Base-by-base conservation (phyloP, 2,888 invertebrate genomes). In the Gonocerus acuteangulatus region DNA sequence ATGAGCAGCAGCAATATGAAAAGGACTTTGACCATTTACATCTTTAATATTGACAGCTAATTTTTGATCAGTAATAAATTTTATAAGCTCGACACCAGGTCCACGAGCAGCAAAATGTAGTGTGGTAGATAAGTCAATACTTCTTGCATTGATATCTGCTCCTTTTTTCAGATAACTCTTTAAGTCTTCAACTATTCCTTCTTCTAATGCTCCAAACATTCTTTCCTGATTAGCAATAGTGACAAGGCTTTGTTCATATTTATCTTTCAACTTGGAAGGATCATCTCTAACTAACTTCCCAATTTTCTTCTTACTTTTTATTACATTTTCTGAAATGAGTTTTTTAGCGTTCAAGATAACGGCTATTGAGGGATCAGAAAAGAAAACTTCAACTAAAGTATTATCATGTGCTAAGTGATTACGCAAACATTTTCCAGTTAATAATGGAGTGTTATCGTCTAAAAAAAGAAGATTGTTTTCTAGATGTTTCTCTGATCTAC, bases 391-490 rank as follows among this genome's bases (percentile, higher is more conserved):
- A 32, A 59, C 34, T 45, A 69, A 21, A 7, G 57, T 15, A 49
- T 67, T 66, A 52, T 61, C 62, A 39, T 69, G 67, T 2, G 67
- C 67, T 34, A 68, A 65, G 58, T 69, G 65, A 48, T 69, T 68
- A n/a, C 68, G 66, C 13, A 70, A 63, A 62, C 34, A 57, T 60
- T 67, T 65, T 23, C 69, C 70, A 42, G 32, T 61, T 51, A 70
- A 66, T 47, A 67, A 19, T 16, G 68, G 67, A 48, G 62, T 34
- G 54, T 42, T 18, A 13, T 64, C 65, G 63, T 68, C 66, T 6
- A 69, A 60, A 59, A 65, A 67, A 6, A 62, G 16, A 32, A 65
- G n/a, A 51, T 63, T 61, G 44, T 66, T 39, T 49, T 48, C 65
- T 32, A 64, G 42, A 23, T 13, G 15, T 7, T 52, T 47, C 19